These are phyloP conservation scores for Reticulitermes lucifugus DNA, from an alignment of 2,888 invertebrate genomes.

Conservation along the genomic window DNA sequence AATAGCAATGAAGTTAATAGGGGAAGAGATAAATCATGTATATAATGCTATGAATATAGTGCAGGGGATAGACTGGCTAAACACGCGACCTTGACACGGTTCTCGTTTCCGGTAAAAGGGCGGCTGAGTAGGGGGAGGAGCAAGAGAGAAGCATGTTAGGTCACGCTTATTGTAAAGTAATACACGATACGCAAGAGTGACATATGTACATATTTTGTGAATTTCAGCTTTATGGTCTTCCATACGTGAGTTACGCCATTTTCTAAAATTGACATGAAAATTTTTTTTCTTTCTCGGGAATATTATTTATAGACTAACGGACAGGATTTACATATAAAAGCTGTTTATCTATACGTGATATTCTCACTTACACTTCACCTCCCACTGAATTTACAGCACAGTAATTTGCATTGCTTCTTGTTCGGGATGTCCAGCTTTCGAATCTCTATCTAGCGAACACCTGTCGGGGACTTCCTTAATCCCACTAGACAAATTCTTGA, in stretches of 20 bases:
- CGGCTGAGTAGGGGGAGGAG: not conserved
- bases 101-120: not conserved
- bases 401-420: too few relatives aligned
- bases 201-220: not conserved
- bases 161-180: conserved; percentile 9
- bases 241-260: not conserved
- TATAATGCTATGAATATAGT: conserved; percentile 1
- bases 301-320: too few relatives aligned
- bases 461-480: too few relatives aligned
- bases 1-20: conserved; percentile 21
- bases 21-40: conserved; percentile 26
- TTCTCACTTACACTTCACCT: too few relatives aligned
- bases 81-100: conserved; percentile 27
- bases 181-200: not conserved
- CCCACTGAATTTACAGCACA: too few relatives aligned
- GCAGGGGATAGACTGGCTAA: not conserved
- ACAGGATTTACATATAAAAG: too few relatives aligned
- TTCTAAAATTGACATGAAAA: not conserved
- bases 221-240: not conserved
- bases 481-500: too few relatives aligned
- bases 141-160: conserved; percentile 5
- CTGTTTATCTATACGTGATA: too few relatives aligned
- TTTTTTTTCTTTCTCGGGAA: not conserved
- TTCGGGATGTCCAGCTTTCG: too few relatives aligned
- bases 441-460: too few relatives aligned